Evolutionary conservation across 2,888 invertebrate genomes (phyloP).

Genomic region (Eupithecia centaureata): DNA sequence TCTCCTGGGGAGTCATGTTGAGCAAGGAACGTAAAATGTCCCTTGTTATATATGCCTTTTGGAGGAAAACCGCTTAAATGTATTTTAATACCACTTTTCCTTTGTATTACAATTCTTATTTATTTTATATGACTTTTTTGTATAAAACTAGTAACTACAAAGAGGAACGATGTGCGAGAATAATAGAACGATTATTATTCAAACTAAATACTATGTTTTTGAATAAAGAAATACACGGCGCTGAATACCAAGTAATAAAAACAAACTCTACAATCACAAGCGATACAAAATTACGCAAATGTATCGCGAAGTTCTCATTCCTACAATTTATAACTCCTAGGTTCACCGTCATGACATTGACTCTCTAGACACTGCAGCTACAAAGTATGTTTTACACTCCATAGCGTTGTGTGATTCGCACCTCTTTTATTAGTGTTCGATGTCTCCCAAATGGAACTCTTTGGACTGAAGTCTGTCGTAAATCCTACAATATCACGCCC

Average conservation of each 20-base stretch:
- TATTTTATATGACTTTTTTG: too few species aligned
- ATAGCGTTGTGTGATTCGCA: constrained; percentile 74
- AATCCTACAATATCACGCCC: constrained; percentile 70
- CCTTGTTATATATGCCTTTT: too few species aligned
- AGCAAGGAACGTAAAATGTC: neutral
- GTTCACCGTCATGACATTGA: neutral
- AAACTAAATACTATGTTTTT: too few species aligned
- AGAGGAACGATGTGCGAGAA: too few species aligned
- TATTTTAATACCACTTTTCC: too few species aligned
- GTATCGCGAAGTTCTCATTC: neutral
- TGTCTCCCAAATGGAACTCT: constrained; percentile 78
- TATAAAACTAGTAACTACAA: too few species aligned
- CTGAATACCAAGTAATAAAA: neutral
- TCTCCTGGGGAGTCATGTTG: too few species aligned
- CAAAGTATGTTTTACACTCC: constrained; percentile 11
- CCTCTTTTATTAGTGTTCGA: constrained; percentile 78
- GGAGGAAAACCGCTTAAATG: too few species aligned
- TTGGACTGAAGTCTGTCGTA: constrained; percentile 71
- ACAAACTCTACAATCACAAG: neutral
- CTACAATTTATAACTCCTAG: neutral
- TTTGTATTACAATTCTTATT: too few species aligned
- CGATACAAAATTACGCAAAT: neutral
- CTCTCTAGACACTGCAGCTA: neutral
- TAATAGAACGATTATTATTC: too few species aligned
- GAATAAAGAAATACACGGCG: neutral